Percentiles rank a stretch among this genome's conserved stretches.
Conservation (phyloP, 2,113 vertebrate genomes). For the Nothobranchius furzeri region DNA sequence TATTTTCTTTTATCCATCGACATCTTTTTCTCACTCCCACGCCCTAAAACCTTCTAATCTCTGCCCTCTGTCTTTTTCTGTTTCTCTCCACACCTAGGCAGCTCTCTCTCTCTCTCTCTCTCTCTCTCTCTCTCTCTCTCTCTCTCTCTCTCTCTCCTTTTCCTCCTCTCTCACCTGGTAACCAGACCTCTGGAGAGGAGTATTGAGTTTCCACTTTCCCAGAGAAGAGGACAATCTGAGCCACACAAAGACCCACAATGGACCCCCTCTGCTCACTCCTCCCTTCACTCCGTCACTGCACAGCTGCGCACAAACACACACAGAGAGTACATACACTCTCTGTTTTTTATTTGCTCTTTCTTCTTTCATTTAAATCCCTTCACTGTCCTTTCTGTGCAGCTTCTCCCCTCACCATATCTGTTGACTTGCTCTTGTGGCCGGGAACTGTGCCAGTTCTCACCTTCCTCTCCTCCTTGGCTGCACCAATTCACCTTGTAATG, state of each 20-base stretch:
- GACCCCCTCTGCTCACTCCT: slow-evolving; percentile 71
- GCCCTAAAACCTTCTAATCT: slow-evolving; percentile 49
- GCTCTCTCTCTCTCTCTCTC: slow-evolving; percentile 37
- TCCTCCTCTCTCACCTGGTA: slow-evolving; percentile 80
- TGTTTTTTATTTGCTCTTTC: slow-evolving; percentile 4
- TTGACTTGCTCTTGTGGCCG: background rate
- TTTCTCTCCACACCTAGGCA: slow-evolving; percentile 69
- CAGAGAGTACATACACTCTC: slow-evolving; percentile 11
- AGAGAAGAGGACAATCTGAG: slow-evolving; percentile 80
- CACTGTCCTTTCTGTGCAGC: background rate
- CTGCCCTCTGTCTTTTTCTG: slow-evolving; percentile 45
- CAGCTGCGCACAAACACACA: slow-evolving; percentile 55
- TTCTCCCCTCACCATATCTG: background rate
- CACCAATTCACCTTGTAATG: background rate
- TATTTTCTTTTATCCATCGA: slow-evolving; percentile 28
- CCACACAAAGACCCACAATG: slow-evolving; percentile 77
- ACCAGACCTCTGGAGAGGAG: slow-evolving; percentile 79
- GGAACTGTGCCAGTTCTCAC: background rate
- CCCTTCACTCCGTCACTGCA: slow-evolving; percentile 47
- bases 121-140: slow-evolving; percentile 45
- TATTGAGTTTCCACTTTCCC: slow-evolving; percentile 84
- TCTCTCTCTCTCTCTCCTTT: slow-evolving; percentile 51
- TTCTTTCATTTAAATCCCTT: slow-evolving; percentile 6
- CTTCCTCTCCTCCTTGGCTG: background rate
- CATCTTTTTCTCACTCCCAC: slow-evolving; percentile 41